phyloP scores from a whole-genome alignment of 2,797 vertebrate genomes.

The Coranthus polyacanthus region DNA sequence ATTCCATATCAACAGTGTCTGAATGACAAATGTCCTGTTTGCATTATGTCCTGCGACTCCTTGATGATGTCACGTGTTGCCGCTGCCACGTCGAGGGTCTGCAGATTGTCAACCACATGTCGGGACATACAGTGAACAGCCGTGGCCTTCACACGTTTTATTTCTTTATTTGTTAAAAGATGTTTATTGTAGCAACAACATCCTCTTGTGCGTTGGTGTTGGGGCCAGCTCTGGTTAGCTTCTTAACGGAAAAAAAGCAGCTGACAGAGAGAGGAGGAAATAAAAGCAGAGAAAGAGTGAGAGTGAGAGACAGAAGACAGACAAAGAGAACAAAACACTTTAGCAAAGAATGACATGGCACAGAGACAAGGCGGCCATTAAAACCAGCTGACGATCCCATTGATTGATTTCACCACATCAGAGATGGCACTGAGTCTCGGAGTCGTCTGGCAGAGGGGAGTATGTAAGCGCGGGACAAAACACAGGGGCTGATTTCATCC shows the following conservation, averaged over 20 bases:
- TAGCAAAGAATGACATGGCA: slow-evolving; percentile 70
- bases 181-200: slow-evolving; percentile 64
- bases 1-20: slow-evolving; percentile 57
- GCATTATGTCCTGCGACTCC: slow-evolving; percentile 38
- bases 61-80: slow-evolving; percentile 55
- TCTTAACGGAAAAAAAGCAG: slow-evolving; percentile 41
- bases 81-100: slow-evolving; percentile 50
- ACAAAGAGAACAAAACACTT: slow-evolving; percentile 49
- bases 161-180: slow-evolving; percentile 58
- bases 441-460: slow-evolving; percentile 33
- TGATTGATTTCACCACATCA: slow-evolving; percentile 59
- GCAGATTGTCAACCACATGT: slow-evolving; percentile 45
- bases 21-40: slow-evolving; percentile 67
- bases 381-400: slow-evolving; percentile 57
- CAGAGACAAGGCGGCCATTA: slow-evolving; percentile 65
- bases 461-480: slow-evolving; percentile 45
- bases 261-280: slow-evolving; percentile 19
- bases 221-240: slow-evolving; percentile 56
- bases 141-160: slow-evolving; percentile 43
- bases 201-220: slow-evolving; percentile 24
- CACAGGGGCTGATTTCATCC: slow-evolving; percentile 23
- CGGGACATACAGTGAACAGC: slow-evolving; percentile 7
- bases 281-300: slow-evolving; percentile 5
- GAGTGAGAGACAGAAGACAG: slow-evolving; percentile 36
- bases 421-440: slow-evolving; percentile 26